Evolutionary conservation across 2,797 vertebrate species (phyloP), one percentile per base, ranked within the genome.

Genomic region (Buceros bicornis): DNA sequence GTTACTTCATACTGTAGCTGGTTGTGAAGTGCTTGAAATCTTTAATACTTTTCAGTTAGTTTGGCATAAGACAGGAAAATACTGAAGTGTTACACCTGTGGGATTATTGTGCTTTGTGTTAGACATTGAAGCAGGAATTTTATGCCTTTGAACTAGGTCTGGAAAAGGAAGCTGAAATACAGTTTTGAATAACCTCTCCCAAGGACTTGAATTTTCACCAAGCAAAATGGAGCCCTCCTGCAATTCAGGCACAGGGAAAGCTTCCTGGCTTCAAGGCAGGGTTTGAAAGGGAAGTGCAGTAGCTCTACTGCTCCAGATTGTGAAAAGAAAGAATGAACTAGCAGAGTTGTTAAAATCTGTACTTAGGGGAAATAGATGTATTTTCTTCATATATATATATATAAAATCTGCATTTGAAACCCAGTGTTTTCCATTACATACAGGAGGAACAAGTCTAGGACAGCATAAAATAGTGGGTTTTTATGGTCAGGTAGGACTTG

Each of bases 381-480:
- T 45, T 70, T 74, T 65, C 22, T 57, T 83, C 6, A 16, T 33
- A 6, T 13, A 5, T 31, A 7, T 35, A 3, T 50, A 16, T 42
- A 31, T 16, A 3, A 51, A 45, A 74, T 31, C 15, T 35, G 0
- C 33, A 5, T 56, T 48, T 43, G 24, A 24, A 60, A 86, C n/a
- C 6, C 51, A 33, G 3, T 8, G 21, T 84, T 43, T 69, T 54
- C 43, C 19, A 4, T 45, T 86, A 51, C 7, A 24, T 22, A 11
- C 18, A 25, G 21, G 33, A 65, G 19, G 20, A 78, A 16, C 9
- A 54, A 40, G 18, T 50, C 33, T 16, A 50, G 50, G 28, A 81
- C 1, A 37, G 37, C 26, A 62, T n/a, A 26, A 67, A 67, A 40
- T 45, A 24, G 1, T 16, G 3, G 10, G 3, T 0, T 22, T 50